Evolutionary conservation across 2,797 vertebrate genomes (phyloP).

Genomic region (Myripristis murdjan): DNA sequence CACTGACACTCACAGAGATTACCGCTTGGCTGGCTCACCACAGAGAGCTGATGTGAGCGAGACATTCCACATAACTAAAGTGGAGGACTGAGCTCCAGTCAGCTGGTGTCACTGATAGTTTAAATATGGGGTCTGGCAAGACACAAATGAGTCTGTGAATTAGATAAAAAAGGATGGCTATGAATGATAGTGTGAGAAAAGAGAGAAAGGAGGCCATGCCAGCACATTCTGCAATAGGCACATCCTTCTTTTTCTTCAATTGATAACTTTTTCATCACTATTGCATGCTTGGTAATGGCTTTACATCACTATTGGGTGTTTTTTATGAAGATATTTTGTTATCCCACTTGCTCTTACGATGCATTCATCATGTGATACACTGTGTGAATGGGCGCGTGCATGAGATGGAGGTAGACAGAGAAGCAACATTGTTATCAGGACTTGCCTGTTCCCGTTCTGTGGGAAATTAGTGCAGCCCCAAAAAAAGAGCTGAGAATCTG

Average conservation of each 20-base stretch:
- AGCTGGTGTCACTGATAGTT: slow-evolving; percentile 54
- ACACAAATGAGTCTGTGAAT: slow-evolving; percentile 48
- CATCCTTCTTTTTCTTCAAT: background rate
- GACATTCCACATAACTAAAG: slow-evolving; percentile 63
- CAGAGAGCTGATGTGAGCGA: slow-evolving; percentile 55
- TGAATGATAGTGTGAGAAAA: background rate
- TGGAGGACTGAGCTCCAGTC: slow-evolving; percentile 33
- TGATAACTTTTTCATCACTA: slow-evolving; percentile 6
- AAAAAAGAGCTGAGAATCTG: slow-evolving; percentile 42
- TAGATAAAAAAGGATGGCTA: slow-evolving; percentile 15
- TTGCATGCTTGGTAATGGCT: too few relatives aligned
- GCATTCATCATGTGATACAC: background rate
- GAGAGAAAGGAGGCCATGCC: background rate
- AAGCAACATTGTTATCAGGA: slow-evolving; percentile 7
- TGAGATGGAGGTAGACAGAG: background rate
- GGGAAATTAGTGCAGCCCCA: slow-evolving; percentile 32
- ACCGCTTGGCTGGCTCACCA: slow-evolving; percentile 65
- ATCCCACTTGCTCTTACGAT: background rate
- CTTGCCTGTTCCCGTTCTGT: slow-evolving; percentile 25
- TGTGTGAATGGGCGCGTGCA: background rate
- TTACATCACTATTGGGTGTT: too few relatives aligned
- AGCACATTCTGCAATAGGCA: background rate
- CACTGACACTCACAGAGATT: slow-evolving; percentile 71
- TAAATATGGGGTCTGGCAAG: slow-evolving; percentile 23
- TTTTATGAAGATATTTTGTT: too few relatives aligned